A percentile compares a stretch with the other conserved stretches of the same genome.
phyloP scores from a whole-genome alignment of 2,113 vertebrate genomes.

The Maccullochella peelii region DNA sequence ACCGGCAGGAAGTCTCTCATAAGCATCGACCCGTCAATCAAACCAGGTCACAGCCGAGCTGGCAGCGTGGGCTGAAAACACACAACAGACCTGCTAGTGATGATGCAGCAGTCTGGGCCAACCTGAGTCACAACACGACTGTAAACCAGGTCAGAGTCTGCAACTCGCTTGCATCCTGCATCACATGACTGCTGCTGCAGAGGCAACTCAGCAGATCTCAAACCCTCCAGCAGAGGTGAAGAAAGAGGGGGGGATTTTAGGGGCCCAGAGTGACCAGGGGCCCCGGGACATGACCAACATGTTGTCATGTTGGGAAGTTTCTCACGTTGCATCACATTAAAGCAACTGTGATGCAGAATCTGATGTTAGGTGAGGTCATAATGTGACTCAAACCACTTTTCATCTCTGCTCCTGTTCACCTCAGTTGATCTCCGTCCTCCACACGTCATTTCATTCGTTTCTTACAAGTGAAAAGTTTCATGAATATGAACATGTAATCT shows the following conservation, averaged over 20 bases:
- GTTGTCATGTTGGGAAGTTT: background rate
- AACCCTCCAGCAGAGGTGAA: background rate
- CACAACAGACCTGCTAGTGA: background rate
- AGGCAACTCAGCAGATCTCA: background rate
- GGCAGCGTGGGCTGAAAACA: slow-evolving; percentile 38
- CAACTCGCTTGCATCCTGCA: background rate
- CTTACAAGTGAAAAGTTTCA: too few relatives aligned
- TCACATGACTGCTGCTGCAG: background rate
- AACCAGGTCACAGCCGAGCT: slow-evolving; percentile 44
- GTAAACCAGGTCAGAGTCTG: slow-evolving; percentile 56
- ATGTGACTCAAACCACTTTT: background rate
- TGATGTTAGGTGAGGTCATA: background rate
- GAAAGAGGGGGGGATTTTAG: background rate
- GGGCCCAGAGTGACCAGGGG: background rate
- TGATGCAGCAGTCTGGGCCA: background rate
- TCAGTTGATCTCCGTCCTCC: too few relatives aligned
- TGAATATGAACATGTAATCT: too few relatives aligned
- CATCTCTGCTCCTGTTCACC: too few relatives aligned
- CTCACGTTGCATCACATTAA: slow-evolving; percentile 17
- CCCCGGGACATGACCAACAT: too few relatives aligned
- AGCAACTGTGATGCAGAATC: background rate
- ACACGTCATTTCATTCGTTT: too few relatives aligned
- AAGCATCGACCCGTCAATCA: slow-evolving; percentile 16
- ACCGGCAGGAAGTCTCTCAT: slow-evolving; percentile 22
- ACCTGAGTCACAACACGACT: slow-evolving; percentile 53